Conservation (phyloP, 1,140 invertebrate species). For the Octopus sinensis region DNA sequence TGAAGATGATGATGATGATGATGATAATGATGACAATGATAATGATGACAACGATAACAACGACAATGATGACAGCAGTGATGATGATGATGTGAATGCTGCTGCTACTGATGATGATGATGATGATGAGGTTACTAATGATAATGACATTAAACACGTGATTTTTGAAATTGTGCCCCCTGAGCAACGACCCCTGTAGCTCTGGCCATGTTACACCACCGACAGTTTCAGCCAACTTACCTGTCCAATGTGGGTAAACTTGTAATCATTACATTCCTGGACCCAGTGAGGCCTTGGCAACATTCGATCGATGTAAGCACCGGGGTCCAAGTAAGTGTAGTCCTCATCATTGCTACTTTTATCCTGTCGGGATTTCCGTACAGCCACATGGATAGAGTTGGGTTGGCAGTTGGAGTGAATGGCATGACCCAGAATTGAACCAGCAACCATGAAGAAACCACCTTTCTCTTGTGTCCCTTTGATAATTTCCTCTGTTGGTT, state of each 20-base stretch:
- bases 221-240: not conserved
- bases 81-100: no score
- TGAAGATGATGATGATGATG: no score
- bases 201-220: no score
- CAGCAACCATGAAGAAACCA: conserved; percentile 2
- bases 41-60: no score
- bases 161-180: no score
- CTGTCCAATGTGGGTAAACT: conserved; percentile 27
- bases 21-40: not conserved
- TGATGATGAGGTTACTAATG: no score
- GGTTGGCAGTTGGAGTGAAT: conserved; percentile 21
- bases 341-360: conserved; percentile 3
- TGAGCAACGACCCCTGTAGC: no score
- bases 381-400: conserved; percentile 30
- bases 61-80: no score
- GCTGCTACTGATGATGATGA: no score
- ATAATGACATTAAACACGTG: no score
- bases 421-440: conserved; percentile 22
- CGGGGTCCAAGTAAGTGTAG: conserved; percentile 30
- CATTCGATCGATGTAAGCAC: conserved; percentile 25
- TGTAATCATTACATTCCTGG: conserved; percentile 31
- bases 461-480: not conserved
- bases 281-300: conserved; percentile 29
- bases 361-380: conserved; percentile 17
- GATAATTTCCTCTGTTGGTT: conserved; percentile 3